Conservation (phyloP, 2,797 vertebrate genomes). For the Danio jaintianensis region DNA sequence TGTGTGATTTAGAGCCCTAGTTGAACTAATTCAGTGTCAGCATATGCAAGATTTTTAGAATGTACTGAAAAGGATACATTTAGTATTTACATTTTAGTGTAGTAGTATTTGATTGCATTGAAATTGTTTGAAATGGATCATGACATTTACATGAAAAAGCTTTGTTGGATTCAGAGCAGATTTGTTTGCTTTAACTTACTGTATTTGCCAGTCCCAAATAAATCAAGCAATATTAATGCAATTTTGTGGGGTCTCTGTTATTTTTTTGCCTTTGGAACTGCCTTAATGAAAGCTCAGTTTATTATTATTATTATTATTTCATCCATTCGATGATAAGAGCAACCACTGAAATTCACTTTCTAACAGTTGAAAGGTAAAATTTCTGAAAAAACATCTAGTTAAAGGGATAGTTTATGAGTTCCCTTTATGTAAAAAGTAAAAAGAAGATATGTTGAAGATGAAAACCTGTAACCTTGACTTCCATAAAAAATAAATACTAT, state of each 20-base stretch:
- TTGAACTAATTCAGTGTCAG: background rate
- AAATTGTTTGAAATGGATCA: background rate
- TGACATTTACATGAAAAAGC: background rate
- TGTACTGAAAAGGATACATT: background rate
- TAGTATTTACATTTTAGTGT: background rate
- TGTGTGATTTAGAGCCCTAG: background rate
- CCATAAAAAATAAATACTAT: no score
- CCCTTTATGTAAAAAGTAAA: no score
- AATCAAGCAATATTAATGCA: background rate
- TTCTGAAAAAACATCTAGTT: no score
- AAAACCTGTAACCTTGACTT: no score
- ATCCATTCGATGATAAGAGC: no score
- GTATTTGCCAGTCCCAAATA: conserved; percentile 5
- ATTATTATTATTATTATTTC: no score
- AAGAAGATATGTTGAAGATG: no score
- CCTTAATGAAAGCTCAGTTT: no score
- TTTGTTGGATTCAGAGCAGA: background rate
- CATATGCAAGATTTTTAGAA: background rate
- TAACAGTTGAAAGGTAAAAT: no score
- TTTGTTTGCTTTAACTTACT: background rate
- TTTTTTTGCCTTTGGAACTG: background rate
- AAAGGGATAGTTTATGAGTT: no score
- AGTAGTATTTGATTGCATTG: background rate
- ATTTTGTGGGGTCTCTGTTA: background rate
- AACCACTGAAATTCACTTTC: no score